Conservation (phyloP, 2,797 vertebrate species). For the Gallinago solitaria region DNA sequence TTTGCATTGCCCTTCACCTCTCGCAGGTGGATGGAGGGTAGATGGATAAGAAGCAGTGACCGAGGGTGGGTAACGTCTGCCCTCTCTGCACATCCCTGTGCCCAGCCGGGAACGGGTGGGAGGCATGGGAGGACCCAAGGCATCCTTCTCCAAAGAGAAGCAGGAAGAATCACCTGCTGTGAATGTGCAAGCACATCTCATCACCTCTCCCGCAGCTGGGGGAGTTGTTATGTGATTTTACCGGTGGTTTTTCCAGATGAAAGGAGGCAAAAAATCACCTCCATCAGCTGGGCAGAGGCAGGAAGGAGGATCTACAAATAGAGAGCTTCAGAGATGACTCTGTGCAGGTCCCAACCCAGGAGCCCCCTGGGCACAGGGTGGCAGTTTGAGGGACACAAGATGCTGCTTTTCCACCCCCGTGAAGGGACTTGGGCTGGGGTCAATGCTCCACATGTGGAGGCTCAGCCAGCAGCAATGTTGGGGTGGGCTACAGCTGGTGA, state of each 20-base stretch:
- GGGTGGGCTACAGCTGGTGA: background rate
- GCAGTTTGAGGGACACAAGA: rapidly evolving
- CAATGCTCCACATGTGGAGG: rapidly evolving
- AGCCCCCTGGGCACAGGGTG: rapidly evolving
- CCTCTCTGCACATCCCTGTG: background rate
- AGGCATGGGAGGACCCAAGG: rapidly evolving
- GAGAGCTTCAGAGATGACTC: background rate
- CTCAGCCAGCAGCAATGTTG: background rate
- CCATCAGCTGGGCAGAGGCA: background rate
- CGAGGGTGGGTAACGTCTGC: rapidly evolving
- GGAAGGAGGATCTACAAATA: background rate
- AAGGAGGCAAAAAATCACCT: constrained; percentile 60
- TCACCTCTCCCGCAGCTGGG: background rate
- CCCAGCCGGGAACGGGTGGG: rapidly evolving
- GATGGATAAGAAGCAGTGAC: background rate
- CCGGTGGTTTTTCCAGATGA: constrained; percentile 54
- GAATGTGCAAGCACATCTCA: background rate
- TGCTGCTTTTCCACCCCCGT: background rate
- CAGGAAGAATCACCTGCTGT: background rate
- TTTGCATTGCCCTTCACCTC: background rate
- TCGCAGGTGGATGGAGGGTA: background rate
- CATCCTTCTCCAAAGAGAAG: background rate
- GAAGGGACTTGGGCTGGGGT: rapidly evolving
- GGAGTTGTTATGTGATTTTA: constrained; percentile 14
- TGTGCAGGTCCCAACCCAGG: background rate